Conservation (phyloP, 2,113 vertebrate species). For the Ailuropoda melanoleuca region DNA sequence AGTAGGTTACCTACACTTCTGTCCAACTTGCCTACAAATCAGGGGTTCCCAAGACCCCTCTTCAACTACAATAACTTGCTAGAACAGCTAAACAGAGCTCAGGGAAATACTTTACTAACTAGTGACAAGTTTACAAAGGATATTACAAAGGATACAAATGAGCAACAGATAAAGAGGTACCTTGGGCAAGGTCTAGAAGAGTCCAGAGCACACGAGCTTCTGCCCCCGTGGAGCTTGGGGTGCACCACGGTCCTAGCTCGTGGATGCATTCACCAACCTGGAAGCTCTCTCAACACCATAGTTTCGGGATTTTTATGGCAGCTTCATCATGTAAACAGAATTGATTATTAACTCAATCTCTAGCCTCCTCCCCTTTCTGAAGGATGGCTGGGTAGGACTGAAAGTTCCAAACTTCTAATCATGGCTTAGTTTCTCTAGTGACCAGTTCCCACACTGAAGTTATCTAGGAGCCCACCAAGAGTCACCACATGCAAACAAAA, state of each 20-base stretch:
- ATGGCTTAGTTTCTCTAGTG: not conserved
- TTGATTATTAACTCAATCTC: not conserved
- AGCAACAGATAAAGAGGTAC: not conserved
- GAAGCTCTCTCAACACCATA: not conserved
- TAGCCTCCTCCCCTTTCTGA: not conserved
- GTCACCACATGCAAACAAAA: not conserved
- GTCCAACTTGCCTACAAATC: not conserved
- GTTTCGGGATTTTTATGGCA: not conserved
- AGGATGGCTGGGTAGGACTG: not conserved
- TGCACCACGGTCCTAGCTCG: not conserved
- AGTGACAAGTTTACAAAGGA: not conserved
- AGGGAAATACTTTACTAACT: not conserved
- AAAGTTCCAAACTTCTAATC: not conserved
- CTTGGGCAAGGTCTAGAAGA: not conserved
- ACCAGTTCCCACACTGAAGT: not conserved
- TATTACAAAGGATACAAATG: not conserved
- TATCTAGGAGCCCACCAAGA: not conserved
- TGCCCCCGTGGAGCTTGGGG: not conserved
- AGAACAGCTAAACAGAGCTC: not conserved
- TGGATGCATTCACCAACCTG: not conserved
- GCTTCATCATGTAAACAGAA: not conserved
- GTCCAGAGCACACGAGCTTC: not conserved
- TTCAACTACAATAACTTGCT: not conserved
- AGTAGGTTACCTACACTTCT: not conserved
- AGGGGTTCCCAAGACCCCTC: not conserved